Base-by-base conservation (phyloP, 1,140 invertebrate species). In the Drosophila sp. region DNA sequence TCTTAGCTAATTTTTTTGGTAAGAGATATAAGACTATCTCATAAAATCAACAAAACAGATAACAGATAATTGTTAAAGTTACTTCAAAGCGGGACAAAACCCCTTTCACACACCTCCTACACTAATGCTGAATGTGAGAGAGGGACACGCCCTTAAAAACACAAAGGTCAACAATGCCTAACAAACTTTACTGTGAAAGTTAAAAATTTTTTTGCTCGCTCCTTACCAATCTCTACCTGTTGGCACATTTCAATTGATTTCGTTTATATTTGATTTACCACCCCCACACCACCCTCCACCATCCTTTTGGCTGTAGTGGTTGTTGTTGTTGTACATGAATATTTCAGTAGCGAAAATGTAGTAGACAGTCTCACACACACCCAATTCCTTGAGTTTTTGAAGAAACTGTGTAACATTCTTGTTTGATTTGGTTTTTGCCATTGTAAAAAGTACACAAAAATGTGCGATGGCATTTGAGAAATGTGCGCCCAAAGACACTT, bases 391-490 rank as follows among this genome's bases (percentile, higher is more conserved):
- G 44, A 50, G 44, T 47, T 47, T 47, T 23, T 47, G 11, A 23
- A 47, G 6, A 47, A 47, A 47, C 17, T 50, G 44, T 50, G 44
- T 50, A 50, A 27, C 23, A 50, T 50, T 50, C 44, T 50, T 50
- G 44, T 50, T 50, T 50, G 44, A 50, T 64, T 58, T 50, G 64
- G 58, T 60, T 38, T 70, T 29, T 23, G 38, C 61, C 27, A 41
- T 68, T 11, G 40, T 50, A 50, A 41, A 41, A 41, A 41, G 40
- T n/a, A 50, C 23, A 50, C 70, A 76, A 69, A 87, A 87, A 86
- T 86, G 75, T 70, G 75, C 79, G 54, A 73, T 72, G 82, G 82
- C 79, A 86, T 86, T 79, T 79, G 7, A 87, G 69, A 57, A 86
- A 86, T 86, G 79, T 82, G 75, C 83, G 64, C 68, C 66, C 7